Base-by-base conservation (phyloP, 1,140 invertebrate genomes). In the Drosophila pectinifera region DNA sequence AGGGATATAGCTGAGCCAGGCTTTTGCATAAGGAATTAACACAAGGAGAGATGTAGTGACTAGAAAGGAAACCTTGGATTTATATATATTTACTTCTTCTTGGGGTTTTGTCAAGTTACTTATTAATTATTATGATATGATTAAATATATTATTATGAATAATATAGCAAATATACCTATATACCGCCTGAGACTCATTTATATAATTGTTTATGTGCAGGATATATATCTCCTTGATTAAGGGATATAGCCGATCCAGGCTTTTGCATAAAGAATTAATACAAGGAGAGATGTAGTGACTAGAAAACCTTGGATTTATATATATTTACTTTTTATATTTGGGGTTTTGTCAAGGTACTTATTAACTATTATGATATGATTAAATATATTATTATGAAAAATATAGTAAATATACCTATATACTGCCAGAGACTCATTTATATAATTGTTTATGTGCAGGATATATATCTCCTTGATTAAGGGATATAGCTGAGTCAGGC, bases 391-490 rank as follows among this genome's bases (percentile, higher is more conserved):
- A n/a, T n/a, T n/a, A n/a, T n/a, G n/a, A n/a, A n/a, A n/a, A n/a
- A n/a, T n/a, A n/a, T n/a, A n/a, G n/a, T n/a, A n/a, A n/a, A n/a
- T n/a, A n/a, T n/a, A n/a, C n/a, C n/a, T n/a, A n/a, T n/a, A n/a
- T n/a, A n/a, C n/a, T 18, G 24, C 28, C 58, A 63, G 63, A 31
- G 43, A 62, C 34, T 70, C 64, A 70, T 70, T 70, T 70, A 70
- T 70, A 34, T 70, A 70, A 70, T 69, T 69, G 36, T 69, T 56
- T 70, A 55, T 46, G 49, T 45, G 39, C 28, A 7, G 24, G 20
- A 57, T 54, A 57, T 54, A 58, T 64, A 58, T 55, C 24, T 41
- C 3, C 22, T 45, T 48, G 34, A 61, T 68, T 64, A 64, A 41
- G 18, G 64, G n/a, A 68, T 51, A 64, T 22, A 31, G 34, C 26